Percentiles rank a stretch among this genome's conserved stretches.
phyloP scores from a whole-genome alignment of 2,113 vertebrate genomes.

The Callorhinus ursinus region DNA sequence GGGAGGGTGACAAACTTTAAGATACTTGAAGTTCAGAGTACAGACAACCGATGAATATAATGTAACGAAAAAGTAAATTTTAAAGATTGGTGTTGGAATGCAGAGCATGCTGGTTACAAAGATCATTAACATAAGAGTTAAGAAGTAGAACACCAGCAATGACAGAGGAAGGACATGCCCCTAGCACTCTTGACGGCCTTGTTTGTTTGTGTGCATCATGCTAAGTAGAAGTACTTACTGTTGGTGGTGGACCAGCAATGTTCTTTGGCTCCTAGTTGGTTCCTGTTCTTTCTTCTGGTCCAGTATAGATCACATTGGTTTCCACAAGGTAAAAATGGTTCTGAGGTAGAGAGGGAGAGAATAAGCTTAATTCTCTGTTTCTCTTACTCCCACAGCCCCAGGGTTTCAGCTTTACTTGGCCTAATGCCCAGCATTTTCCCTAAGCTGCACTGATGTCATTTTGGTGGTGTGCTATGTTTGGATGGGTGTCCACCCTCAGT shows the following conservation, averaged over 20 bases:
- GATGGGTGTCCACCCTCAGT: not conserved
- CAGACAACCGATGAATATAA: not conserved
- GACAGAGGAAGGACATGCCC: too few relatives aligned
- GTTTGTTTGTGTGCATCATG: not conserved
- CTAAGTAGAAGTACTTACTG: not conserved
- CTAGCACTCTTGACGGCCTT: not conserved
- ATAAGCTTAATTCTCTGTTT: not conserved
- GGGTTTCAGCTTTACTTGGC: not conserved
- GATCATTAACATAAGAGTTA: not conserved
- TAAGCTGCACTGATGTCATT: not conserved
- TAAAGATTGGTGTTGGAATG: not conserved
- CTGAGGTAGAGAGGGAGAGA: not conserved
- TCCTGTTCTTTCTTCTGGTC: not conserved
- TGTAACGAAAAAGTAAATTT: not conserved
- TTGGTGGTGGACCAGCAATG: not conserved
- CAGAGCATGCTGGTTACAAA: not conserved
- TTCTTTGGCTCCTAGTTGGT: not conserved
- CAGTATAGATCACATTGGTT: not conserved
- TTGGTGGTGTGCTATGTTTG: not conserved
- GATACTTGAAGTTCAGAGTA: not conserved
- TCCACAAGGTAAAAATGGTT: not conserved
- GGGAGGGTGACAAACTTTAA: not conserved
- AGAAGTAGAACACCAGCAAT: not conserved
- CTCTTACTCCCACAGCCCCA: not conserved
- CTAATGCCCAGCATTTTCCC: not conserved